Percentiles rank a stretch among this genome's conserved stretches.
These are phyloP conservation scores for Hippocampus kuda DNA, from an alignment of 2,797 vertebrate genomes.

Conservation along the genomic window DNA sequence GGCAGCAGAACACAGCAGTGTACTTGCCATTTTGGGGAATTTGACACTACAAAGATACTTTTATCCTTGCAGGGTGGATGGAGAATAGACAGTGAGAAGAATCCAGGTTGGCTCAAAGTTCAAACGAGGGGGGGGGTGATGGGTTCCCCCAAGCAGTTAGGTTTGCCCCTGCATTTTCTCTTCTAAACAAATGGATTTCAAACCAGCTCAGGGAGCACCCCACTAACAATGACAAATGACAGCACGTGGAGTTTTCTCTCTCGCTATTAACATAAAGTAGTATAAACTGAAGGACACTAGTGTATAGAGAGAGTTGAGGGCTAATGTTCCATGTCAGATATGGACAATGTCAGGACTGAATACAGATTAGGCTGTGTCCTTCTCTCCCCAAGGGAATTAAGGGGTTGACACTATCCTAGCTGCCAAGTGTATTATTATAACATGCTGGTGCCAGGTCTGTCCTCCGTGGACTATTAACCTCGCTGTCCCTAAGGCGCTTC, in stretches of 20 bases:
- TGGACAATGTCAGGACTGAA: slow-evolving; percentile 99
- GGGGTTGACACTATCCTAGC: slow-evolving; percentile 87
- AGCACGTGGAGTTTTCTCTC: slow-evolving; percentile 90
- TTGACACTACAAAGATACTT: not conserved
- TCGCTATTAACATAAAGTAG: slow-evolving; percentile 99
- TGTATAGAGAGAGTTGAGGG: slow-evolving; percentile 98
- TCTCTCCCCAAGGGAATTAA: slow-evolving; percentile 97
- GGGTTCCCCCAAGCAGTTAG: slow-evolving; percentile 50
- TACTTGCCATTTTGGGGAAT: not conserved
- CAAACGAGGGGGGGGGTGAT: slow-evolving; percentile 50
- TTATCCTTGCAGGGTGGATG: not conserved
- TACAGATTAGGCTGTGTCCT: slow-evolving; percentile 99
- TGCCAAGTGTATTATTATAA: slow-evolving; percentile 96
- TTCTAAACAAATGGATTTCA: slow-evolving; percentile 97
- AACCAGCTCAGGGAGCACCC: slow-evolving; percentile 80
- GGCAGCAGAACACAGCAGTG: not conserved
- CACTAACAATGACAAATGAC: slow-evolving; percentile 99
- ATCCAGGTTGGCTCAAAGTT: slow-evolving; percentile 50
- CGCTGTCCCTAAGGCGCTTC: slow-evolving; percentile 52
- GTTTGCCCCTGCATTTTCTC: slow-evolving; percentile 66
- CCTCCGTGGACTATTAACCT: slow-evolving; percentile 96
- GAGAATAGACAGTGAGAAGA: slow-evolving; percentile 7
- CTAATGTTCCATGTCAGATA: slow-evolving; percentile 99
- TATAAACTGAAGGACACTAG: slow-evolving; percentile 99
- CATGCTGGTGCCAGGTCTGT: slow-evolving; percentile 84